These are phyloP conservation scores for Liasis olivaceus DNA, from an alignment of 2,797 vertebrate genomes.

Conservation along the genomic window DNA sequence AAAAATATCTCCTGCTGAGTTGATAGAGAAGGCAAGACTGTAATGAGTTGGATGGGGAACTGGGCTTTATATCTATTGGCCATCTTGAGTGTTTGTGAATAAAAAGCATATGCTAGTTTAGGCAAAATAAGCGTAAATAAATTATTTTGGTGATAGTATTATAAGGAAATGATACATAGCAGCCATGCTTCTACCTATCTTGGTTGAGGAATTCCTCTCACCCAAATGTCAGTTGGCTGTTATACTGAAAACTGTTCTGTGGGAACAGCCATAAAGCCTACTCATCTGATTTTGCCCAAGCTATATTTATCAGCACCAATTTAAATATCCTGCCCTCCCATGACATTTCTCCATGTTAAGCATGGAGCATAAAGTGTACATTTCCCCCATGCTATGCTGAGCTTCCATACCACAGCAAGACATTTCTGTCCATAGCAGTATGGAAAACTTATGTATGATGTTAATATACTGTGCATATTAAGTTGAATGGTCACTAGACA, in stretches of 20 bases:
- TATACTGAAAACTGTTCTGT: not conserved
- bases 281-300: too few relatives aligned
- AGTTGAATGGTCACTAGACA: not conserved
- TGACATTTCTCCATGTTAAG: not conserved
- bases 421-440: not conserved
- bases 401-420: not conserved
- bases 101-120: not conserved
- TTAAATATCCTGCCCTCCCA: not conserved
- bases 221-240: not conserved
- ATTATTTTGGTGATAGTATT: not conserved
- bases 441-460: not conserved
- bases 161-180: not conserved
- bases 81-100: not conserved
- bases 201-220: not conserved
- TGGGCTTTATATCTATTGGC: not conserved
- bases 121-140: not conserved
- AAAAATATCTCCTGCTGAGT: not conserved
- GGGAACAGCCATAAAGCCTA: not conserved
- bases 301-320: not conserved
- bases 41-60: not conserved
- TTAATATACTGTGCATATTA: not conserved
- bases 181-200: not conserved
- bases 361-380: not conserved
- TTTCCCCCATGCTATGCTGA: not conserved
- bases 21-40: not conserved